Conservation (phyloP, 2,888 invertebrate species). For the Trichopria drosophilae region DNA sequence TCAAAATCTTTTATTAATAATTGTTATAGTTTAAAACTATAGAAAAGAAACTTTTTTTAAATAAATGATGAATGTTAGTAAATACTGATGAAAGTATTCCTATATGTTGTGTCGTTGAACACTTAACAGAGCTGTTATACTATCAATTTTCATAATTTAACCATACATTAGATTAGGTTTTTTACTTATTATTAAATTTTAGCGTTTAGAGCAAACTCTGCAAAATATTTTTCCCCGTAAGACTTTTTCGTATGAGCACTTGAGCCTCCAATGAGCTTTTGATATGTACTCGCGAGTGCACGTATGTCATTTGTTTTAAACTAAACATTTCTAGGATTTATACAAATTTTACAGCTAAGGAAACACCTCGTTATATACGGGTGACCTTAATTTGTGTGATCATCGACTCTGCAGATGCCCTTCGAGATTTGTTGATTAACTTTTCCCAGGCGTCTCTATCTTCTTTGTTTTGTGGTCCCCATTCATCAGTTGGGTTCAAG, state of each 20-base stretch:
- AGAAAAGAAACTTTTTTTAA: not conserved
- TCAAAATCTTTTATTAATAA: slow-evolving; percentile 3
- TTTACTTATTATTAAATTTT: not conserved
- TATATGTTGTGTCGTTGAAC: too few species aligned
- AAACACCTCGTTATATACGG: too few species aligned
- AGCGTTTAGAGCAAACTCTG: too few species aligned
- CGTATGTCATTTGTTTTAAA: too few species aligned
- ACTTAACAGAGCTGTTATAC: not conserved
- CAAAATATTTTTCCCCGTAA: too few species aligned
- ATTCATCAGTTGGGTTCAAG: slow-evolving; percentile 48
- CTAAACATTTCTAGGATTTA: too few species aligned
- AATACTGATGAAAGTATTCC: too few species aligned
- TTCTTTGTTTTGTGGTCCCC: slow-evolving; percentile 54
- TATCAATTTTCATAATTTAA: not conserved
- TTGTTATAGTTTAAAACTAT: slow-evolving; percentile 7
- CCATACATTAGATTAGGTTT: not conserved
- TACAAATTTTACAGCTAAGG: too few species aligned
- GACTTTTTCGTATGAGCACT: too few species aligned
- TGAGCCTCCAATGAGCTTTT: too few species aligned
- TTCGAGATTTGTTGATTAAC: slow-evolving; percentile 33
- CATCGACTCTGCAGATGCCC: slow-evolving; percentile 32
- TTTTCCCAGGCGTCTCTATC: slow-evolving; percentile 50
- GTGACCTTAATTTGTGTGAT: slow-evolving; percentile 29
- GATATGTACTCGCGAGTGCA: too few species aligned
- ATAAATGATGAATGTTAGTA: slow-evolving; percentile 7